Base-by-base conservation (phyloP, 2,797 vertebrate species). In the Craterocephalus amniculus region DNA sequence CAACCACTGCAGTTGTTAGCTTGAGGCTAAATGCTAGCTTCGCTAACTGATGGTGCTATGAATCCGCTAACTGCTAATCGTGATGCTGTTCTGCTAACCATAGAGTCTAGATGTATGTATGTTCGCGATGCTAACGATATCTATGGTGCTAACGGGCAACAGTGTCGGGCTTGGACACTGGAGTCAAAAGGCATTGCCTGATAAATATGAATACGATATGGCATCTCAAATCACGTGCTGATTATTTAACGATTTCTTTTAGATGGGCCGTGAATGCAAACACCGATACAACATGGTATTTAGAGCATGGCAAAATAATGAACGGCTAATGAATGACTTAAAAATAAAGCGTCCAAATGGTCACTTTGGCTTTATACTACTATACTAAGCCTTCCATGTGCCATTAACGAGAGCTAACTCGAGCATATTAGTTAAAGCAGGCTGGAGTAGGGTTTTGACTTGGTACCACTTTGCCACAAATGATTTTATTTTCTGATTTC, bases 51-150 rank as follows among this genome's bases (percentile, higher is more conserved):
- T 78, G 62, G 67, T 69, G 43, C 40, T 79, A 60, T 52, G 60
- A 55, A 29, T 4, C 43, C 0, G 68, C 63, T 83, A 74, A 51
- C 58, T 65, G 78, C 76, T 76, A 67, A 66, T 65, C 29, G 67
- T 45, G 35, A 54, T 56, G 77, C 58, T 55, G 32, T 51, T 20
- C 35, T 16, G 65, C 59, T n/a, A n/a, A n/a, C n/a, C n/a, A n/a
- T n/a, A n/a, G n/a, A n/a, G n/a, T n/a, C n/a, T n/a, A n/a, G n/a
- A n/a, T n/a, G n/a, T n/a, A n/a, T n/a, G n/a, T n/a, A n/a, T n/a
- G n/a, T n/a, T n/a, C n/a, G n/a, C n/a, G n/a, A n/a, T n/a, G n/a
- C n/a, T n/a, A n/a, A n/a, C n/a, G n/a, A n/a, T n/a, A n/a, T n/a
- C n/a, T n/a, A n/a, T n/a, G n/a, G n/a, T n/a, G n/a, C n/a, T 68